These are phyloP conservation scores for Pseudococcus longispinus DNA, from an alignment of 2,888 invertebrate genomes.

Conservation along the genomic window DNA sequence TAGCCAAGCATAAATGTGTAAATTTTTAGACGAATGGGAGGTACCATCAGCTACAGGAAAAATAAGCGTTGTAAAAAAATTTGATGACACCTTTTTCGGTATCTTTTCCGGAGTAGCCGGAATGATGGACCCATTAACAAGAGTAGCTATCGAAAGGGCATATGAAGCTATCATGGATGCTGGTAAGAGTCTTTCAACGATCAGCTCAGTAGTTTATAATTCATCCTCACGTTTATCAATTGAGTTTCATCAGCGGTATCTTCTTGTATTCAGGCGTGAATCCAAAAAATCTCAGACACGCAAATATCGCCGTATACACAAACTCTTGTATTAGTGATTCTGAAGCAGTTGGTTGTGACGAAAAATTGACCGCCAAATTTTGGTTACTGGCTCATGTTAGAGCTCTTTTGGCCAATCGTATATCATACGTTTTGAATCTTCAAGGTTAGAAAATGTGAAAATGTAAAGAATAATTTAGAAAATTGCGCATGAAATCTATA, in stretches of 20 bases:
- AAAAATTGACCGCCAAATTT: constrained; percentile 65
- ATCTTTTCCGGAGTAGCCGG: constrained; percentile 65
- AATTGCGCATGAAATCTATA: constrained; percentile 59
- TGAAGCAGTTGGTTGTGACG: constrained; percentile 61
- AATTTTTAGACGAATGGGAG: constrained; percentile 60
- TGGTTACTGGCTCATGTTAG: constrained; percentile 72
- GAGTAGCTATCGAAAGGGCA: constrained; percentile 64
- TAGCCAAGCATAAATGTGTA: neutral
- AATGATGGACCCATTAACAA: constrained; percentile 65
- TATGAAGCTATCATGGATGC: constrained; percentile 66
- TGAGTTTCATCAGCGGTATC: neutral
- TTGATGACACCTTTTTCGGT: constrained; percentile 65
- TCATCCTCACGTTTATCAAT: neutral
- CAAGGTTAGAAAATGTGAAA: constrained; percentile 62
- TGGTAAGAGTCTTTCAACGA: constrained; percentile 61
- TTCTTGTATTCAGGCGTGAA: constrained; percentile 62
- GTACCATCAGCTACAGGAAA: constrained; percentile 63
- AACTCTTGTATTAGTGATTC: constrained; percentile 65
- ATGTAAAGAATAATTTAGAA: no score
- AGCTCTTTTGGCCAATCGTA: constrained; percentile 70
- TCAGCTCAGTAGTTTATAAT: neutral
- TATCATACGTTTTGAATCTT: constrained; percentile 70
- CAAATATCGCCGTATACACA: constrained; percentile 64
- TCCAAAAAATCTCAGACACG: constrained; percentile 64
- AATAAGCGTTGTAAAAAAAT: constrained; percentile 62